A percentile compares a stretch with the other conserved stretches of the same genome.
These are phyloP conservation scores for Julus scanicus DNA, from an alignment of 2,888 invertebrate genomes.

Conservation along the genomic window DNA sequence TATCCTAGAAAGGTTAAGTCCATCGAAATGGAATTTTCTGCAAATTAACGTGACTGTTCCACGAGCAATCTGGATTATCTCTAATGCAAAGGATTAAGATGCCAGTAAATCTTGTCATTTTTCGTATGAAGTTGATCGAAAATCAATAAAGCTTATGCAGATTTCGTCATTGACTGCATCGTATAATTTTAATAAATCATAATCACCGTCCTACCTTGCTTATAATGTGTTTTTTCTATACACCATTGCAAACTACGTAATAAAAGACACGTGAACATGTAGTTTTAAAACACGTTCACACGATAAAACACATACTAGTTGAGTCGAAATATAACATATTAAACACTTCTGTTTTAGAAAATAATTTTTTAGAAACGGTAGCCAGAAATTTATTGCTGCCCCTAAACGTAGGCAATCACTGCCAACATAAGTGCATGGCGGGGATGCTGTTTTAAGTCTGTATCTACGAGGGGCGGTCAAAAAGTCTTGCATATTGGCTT, in stretches of 20 bases:
- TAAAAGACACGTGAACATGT: too few relatives aligned
- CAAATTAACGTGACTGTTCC: neutral
- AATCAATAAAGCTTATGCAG: neutral
- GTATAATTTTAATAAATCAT: too few relatives aligned
- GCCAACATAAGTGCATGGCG: neutral
- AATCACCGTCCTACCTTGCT: too few relatives aligned
- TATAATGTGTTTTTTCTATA: too few relatives aligned
- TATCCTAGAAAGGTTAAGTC: neutral
- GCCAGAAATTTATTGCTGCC: neutral
- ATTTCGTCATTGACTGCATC: too few relatives aligned
- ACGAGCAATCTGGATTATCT: neutral
- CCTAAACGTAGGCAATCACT: neutral
- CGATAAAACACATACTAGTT: too few relatives aligned
- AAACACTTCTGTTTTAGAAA: neutral
- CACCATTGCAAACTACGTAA: too few relatives aligned
- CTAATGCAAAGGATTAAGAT: neutral
- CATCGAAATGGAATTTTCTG: neutral
- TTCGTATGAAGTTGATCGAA: neutral
- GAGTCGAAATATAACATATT: neutral
- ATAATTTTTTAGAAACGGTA: too few relatives aligned
- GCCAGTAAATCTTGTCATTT: neutral
- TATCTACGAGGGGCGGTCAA: too few relatives aligned
- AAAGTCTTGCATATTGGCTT: too few relatives aligned
- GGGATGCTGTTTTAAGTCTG: neutral
- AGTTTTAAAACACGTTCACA: too few relatives aligned